Percentiles rank a stretch among this genome's conserved stretches.
Conservation (phyloP, 2,797 vertebrate species). For the Peromyscus melanophrys region DNA sequence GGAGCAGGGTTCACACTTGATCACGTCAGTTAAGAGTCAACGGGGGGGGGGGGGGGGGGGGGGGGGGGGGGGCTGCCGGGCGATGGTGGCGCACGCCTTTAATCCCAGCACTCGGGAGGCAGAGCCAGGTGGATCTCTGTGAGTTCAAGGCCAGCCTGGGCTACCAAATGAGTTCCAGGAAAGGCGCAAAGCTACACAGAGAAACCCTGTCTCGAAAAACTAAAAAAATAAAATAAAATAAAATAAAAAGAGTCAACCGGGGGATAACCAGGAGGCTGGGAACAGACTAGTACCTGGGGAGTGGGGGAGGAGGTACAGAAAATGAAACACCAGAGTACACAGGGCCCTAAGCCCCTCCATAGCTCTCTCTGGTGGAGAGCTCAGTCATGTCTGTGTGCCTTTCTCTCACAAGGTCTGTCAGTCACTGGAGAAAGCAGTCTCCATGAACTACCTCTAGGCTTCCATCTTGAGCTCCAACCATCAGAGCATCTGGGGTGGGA, state of each 20-base stretch:
- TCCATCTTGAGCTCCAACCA: background rate
- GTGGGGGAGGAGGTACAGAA: background rate
- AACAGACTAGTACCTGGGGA: background rate
- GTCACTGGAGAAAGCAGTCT: background rate
- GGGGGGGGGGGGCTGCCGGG: no score
- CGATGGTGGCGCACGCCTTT: no score
- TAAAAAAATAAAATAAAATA: no score
- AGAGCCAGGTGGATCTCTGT: no score
- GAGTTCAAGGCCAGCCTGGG: no score
- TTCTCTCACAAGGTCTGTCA: background rate
- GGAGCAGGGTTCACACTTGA: background rate
- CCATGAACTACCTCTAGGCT: background rate
- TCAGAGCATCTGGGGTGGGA: background rate
- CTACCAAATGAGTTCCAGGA: no score
- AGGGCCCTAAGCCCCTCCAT: background rate
- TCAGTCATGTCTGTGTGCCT: no score
- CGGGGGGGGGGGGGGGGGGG: no score
- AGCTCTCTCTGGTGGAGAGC: background rate
- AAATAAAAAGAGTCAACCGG: background rate
- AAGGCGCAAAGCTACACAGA: no score
- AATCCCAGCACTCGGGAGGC: no score
- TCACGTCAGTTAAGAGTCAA: background rate
- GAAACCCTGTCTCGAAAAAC: no score
- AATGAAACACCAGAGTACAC: background rate
- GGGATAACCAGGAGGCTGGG: background rate